Evolutionary conservation across 1,140 invertebrate species (phyloP).

Genomic region (Apocrypta bakeri): DNA sequence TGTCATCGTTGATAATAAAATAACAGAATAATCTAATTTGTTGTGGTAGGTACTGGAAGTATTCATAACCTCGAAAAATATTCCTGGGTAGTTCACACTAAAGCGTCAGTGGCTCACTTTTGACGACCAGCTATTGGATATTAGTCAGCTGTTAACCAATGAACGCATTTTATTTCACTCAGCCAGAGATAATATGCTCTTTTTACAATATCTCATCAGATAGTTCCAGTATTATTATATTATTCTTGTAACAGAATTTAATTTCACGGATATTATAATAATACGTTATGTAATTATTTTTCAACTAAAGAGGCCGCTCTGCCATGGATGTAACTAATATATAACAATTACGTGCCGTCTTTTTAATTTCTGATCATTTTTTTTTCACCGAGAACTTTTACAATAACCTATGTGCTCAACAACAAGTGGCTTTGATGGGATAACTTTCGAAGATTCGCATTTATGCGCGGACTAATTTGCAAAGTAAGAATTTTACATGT

Average conservation of each 20-base stretch:
- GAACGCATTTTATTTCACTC: neutral
- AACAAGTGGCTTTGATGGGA: neutral
- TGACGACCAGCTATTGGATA: neutral
- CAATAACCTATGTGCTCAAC: too few relatives aligned
- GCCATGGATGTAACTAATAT: neutral
- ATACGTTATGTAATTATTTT: neutral
- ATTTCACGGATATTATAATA: neutral
- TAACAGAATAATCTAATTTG: neutral
- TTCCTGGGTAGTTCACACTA: neutral
- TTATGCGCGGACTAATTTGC: neutral
- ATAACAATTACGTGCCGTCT: too few relatives aligned
- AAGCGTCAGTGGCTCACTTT: neutral
- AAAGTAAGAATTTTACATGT: neutral
- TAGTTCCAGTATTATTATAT: too few relatives aligned
- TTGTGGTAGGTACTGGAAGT: too few relatives aligned
- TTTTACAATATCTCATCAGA: too few relatives aligned
- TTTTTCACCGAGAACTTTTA: too few relatives aligned
- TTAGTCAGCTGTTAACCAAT: neutral
- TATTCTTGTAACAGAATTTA: neutral
- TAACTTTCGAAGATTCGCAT: neutral
- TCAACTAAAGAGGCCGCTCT: neutral
- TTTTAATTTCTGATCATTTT: neutral
- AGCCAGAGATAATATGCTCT: too few relatives aligned
- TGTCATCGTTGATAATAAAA: neutral
- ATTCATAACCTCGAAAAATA: neutral